phyloP scores from a whole-genome alignment of 2,888 invertebrate genomes.

The Morpho achilles region DNA sequence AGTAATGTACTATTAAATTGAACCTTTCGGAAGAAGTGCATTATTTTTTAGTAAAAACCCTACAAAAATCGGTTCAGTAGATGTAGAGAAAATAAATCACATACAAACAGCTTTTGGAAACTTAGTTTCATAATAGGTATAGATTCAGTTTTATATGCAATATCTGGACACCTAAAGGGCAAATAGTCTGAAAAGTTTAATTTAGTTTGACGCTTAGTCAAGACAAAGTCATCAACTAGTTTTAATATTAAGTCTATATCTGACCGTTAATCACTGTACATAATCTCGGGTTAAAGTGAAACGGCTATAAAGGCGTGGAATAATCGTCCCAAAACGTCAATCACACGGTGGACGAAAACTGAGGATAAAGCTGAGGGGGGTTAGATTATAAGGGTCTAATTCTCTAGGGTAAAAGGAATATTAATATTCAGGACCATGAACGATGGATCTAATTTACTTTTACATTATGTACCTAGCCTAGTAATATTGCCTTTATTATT shows the following conservation, averaged over 20 bases:
- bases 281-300: constrained; percentile 25
- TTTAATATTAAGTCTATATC: constrained; percentile 17
- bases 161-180: too few relatives aligned
- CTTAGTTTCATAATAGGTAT: too few relatives aligned
- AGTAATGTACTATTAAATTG: too few relatives aligned
- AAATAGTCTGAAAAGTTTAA: too few relatives aligned
- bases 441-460: constrained; percentile 47
- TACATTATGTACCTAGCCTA: constrained; percentile 4
- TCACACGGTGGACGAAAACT: constrained; percentile 55
- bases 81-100: too few relatives aligned
- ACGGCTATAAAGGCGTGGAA: constrained; percentile 30
- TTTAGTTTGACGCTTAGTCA: too few relatives aligned
- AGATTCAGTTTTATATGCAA: too few relatives aligned
- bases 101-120: too few relatives aligned
- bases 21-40: too few relatives aligned
- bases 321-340: constrained; percentile 65
- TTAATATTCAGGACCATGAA: constrained; percentile 61
- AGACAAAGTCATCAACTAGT: not conserved
- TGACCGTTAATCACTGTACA: constrained; percentile 17
- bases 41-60: too few relatives aligned
- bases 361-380: constrained; percentile 68
- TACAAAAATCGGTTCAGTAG: too few relatives aligned
- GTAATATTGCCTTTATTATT: constrained; percentile 3
- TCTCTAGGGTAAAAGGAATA: constrained; percentile 60
- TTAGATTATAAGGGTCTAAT: constrained; percentile 74